Conservation (phyloP, 2,888 invertebrate species). For the Toxonevra muliebris region DNA sequence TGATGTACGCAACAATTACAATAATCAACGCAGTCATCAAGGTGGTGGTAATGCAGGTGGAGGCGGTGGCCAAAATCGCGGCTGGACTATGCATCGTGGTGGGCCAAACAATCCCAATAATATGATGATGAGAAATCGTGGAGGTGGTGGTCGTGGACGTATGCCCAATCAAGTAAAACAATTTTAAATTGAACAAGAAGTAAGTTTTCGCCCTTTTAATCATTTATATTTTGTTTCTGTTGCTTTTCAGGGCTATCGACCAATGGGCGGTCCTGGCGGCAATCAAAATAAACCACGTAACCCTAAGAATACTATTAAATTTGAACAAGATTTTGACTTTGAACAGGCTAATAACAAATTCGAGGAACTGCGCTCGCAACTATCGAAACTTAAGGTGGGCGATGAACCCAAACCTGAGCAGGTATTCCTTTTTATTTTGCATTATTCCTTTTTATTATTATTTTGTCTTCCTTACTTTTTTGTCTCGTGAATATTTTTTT, state of each 20-base stretch:
- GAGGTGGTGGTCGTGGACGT: constrained; percentile 61
- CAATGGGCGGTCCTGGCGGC: constrained; percentile 63
- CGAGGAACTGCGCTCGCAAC: constrained; percentile 86
- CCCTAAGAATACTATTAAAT: constrained; percentile 81
- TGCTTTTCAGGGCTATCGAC: constrained; percentile 59
- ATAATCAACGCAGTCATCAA: constrained; percentile 57
- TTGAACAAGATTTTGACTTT: constrained; percentile 97
- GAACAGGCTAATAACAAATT: constrained; percentile 98
- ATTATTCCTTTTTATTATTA: constrained; percentile 21
- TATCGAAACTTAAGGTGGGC: constrained; percentile 84
- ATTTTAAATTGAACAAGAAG: background rate
- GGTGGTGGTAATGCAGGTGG: constrained; percentile 58
- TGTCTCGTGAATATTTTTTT: background rate
- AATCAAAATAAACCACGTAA: constrained; percentile 66
- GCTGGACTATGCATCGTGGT: constrained; percentile 63
- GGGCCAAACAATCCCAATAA: constrained; percentile 51
- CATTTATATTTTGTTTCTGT: constrained; percentile 4
- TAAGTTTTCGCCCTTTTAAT: background rate
- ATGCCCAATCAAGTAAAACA: constrained; percentile 59
- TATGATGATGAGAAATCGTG: constrained; percentile 61
- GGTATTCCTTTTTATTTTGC: constrained; percentile 53
- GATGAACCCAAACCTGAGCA: constrained; percentile 67
- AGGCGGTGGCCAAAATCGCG: constrained; percentile 52
- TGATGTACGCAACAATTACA: constrained; percentile 52
- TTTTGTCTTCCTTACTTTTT: constrained; percentile 22